Percentiles rank a stretch among this genome's conserved stretches.
Evolutionary conservation across 1,140 invertebrate genomes (phyloP).

Genomic region (Drosophila kikkawai): DNA sequence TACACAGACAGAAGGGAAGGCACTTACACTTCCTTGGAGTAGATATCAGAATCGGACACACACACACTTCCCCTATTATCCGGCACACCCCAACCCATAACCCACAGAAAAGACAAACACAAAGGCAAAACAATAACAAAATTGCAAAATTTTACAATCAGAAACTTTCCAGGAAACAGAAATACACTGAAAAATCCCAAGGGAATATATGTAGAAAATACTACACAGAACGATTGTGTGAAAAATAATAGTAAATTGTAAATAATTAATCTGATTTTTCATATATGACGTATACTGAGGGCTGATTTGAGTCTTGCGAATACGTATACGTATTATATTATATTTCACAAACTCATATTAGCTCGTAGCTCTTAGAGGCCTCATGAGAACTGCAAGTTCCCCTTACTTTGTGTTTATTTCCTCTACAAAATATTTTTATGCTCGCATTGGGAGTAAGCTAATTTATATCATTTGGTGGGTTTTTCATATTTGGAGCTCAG

Average conservation of each 20-base stretch:
- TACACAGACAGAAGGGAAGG: not conserved
- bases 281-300: too few relatives aligned
- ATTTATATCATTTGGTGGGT: not conserved
- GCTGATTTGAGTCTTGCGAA: too few relatives aligned
- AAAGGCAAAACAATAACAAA: constrained; percentile 30
- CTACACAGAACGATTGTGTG: too few relatives aligned
- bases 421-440: not conserved
- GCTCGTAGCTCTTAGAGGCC: not conserved
- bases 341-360: not conserved
- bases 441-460: not conserved
- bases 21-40: constrained; percentile 8
- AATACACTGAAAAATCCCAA: not conserved
- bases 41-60: constrained; percentile 6
- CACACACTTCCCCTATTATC: not conserved
- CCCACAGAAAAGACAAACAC: constrained; percentile 23
- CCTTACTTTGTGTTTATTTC: not conserved
- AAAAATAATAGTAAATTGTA: not conserved
- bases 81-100: not conserved
- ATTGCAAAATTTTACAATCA: constrained; percentile 20
- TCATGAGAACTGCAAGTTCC: not conserved
- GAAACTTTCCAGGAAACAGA: constrained; percentile 17
- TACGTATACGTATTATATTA: not conserved
- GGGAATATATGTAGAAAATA: too few relatives aligned
- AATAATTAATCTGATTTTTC: too few relatives aligned
- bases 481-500: not conserved